Evolutionary conservation across 2,797 vertebrate species (phyloP).

Genomic region (Pangasius mekongensis): DNA sequence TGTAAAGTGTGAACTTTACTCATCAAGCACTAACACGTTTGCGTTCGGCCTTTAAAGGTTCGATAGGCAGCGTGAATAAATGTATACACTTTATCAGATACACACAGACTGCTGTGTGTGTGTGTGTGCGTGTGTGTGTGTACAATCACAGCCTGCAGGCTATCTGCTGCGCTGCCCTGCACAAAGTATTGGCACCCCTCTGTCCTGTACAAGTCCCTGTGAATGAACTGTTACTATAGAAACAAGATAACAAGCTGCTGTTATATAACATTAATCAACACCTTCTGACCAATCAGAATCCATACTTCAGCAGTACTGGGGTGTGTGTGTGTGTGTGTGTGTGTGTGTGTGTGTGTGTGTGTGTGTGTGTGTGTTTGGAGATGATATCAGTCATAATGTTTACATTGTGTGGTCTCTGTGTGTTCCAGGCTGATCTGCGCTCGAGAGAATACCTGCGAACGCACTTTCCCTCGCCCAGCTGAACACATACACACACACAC

Average conservation of each 20-base stretch:
- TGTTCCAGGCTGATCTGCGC: conserved; percentile 44
- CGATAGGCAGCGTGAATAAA: not conserved
- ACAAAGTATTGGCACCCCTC: not conserved
- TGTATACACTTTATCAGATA: not conserved
- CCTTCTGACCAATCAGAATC: not conserved
- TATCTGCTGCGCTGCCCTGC: not conserved
- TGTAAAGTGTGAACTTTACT: conserved; percentile 27
- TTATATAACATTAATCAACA: not conserved
- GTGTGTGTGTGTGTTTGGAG: not conserved
- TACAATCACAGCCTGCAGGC: not conserved
- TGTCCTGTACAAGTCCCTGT: not conserved
- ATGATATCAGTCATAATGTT: not conserved
- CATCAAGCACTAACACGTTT: not conserved
- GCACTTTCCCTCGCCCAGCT: conserved; percentile 15
- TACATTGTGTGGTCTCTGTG: not conserved
- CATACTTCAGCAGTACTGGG: not conserved
- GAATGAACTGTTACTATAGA: too few species aligned
- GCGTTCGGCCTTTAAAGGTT: not conserved
- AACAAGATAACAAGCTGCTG: not conserved
- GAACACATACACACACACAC: conserved; percentile 21
- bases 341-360: conserved; percentile 10
- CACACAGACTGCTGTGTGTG: not conserved
- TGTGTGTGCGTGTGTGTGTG: not conserved
- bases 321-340: too few species aligned
- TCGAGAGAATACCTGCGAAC: conserved; percentile 49